Base-by-base conservation (phyloP, 1,140 invertebrate species). In the Stegodyphus dumicola region DNA sequence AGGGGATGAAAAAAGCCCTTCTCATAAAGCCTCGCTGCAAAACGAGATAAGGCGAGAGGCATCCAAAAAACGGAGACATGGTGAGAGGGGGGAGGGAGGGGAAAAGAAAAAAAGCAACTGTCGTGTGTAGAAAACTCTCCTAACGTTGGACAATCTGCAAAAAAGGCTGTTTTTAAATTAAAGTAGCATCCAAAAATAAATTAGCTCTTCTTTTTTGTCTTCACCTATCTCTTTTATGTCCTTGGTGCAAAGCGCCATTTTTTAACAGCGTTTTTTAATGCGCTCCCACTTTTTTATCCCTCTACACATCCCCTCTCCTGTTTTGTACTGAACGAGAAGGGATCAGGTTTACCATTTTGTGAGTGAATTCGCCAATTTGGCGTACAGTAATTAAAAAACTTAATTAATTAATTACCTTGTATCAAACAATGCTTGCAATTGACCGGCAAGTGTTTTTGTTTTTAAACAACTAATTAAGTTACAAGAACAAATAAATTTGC, bases 151-250 rank as follows among this genome's bases (percentile, higher is more conserved):
- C 71, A 83, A 83, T 83, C 79, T 83, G 71, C 54, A 75, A 84
- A 84, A 84, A 84, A 66, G 71, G 81, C 81, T 76, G 81, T 84
- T 84, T 84, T 84, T 84, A 84, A 84, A 84, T 84, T 84, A 84
- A 84, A 84, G 81, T 84, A 73, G 81, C 81, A 84, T 84, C 81
- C 73, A 84, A 84, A 84, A 84, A 84, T 84, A 84, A 84, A 84
- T 84, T 84, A 84, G 81, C 81, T 84, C 73, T 84, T 76, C 69
- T 83, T 74, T 79, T 84, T 76, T 84, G 81, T 84, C 73, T 75
- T 84, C 73, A 69, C 81, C 81, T 81, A 74, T 81, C 79, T 84
- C 81, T 77, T 84, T 84, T 77, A 84, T 76, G 53, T 69, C 81
- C 73, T 75, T 15, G 64, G 80, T 76, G 48, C 67, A 18, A 80